Base-by-base conservation (phyloP, 2,113 vertebrate species). In the Larimichthys crocea region DNA sequence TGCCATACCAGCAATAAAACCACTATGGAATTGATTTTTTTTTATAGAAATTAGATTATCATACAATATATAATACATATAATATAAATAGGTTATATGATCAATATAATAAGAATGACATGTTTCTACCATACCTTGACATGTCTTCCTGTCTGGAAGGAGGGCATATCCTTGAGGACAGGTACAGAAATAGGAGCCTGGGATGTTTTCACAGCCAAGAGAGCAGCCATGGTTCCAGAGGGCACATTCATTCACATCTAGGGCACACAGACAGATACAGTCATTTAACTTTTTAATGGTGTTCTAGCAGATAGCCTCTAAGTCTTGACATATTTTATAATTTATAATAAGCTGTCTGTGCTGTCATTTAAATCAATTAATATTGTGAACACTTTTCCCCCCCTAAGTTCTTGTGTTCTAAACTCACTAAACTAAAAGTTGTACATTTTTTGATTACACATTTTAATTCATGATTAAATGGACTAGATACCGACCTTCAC, bases 141-240 rank as follows among this genome's bases (percentile, higher is more conserved):
- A 99, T 0, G 94, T 96, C 92, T 96, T 99, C 87, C 94, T 95
- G 49, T 99, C 97, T 0, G 97, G 91, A 59, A 98, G 94, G 74
- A 99, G 94, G 75, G 95, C 86, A 19, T 97, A 99, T 44, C 97
- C 97, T 71, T 84, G 79, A 0, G 98, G 97, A 60, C 98, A 99
- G n/a, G 96, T 97, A 77, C 98, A 99, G 76, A 97, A 96, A 86
- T 99, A 99, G 31, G 98, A 98, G 2, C 98, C 98, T 1, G 97
- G 97, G 50, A 91, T 88, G 79, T 99, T 99, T 88, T 97, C 95
- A 90, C 98, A 99, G 6, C 98, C 98, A 20, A 99, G 95, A 80
- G 98, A 97, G 89, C 98, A 99, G 82, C 97, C 97, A 0, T 99
- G 98, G 66, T 96, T 97, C 97, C 96, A 96, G 29, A 96, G 91